Evolutionary conservation across 2,113 vertebrate genomes (phyloP), one percentile per base, ranked within the genome.

Genomic region (Pseudorasbora parva): DNA sequence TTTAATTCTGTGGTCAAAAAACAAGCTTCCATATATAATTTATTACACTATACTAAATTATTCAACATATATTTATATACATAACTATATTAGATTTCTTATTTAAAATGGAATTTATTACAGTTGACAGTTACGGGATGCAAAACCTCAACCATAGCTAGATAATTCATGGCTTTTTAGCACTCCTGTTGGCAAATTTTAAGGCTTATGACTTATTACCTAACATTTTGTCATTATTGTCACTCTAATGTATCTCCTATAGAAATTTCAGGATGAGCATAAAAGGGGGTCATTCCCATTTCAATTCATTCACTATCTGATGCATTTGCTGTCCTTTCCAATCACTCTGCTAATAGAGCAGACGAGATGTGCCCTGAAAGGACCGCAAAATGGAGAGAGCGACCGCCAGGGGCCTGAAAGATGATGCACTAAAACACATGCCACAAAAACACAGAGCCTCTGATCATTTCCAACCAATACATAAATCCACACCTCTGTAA

Each of bases 381-480:
- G 19, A 64, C 71, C 43, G 49, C 56, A 83, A 76, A 41, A 75
- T 64, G 41, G 64, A 83, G 21, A n/a, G n/a, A 83, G 41, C 11
- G 45, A 21, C 72, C 37, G 60, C 9, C 82, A 83, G 19, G 27
- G 19, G 14, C 43, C 14, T 23, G 47, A 64, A 76, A 83, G n/a
- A 66, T 64, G 25, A 51, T n/a, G 45, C 25, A 75, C 25, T 82
- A 74, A 62, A 82, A 62, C 45, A 51, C 59, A 75, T 49, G 27
- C 10, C 11, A 21, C 37, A 21, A 47, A 33, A 59, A 37, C 62
- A 64, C 8, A 49, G 23, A 17, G 10, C 23, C 41, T 30, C 8
- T 49, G 37, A 62, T 62, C 17, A 47, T 59, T 74, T 64, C 56
- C 51, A 76, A 64, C 56, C 71, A 37, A 33, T 49, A 59, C 45